phyloP scores from a whole-genome alignment of 2,888 invertebrate genomes.

The Brachypterus glaber region DNA sequence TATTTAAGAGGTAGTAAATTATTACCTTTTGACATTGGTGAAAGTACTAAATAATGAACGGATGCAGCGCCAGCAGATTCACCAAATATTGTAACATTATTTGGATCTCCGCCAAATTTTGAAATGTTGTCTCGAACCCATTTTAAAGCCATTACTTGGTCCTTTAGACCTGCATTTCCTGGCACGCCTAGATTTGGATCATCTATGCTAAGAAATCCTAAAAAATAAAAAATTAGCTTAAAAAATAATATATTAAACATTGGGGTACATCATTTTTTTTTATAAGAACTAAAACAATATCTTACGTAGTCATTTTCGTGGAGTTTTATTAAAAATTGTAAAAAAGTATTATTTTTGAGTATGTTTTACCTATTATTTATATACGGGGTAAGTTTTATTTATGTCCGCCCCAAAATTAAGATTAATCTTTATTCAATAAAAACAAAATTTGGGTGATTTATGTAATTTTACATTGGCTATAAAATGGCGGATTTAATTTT shows the following conservation, averaged over 20 bases:
- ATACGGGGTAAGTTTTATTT: too few species aligned
- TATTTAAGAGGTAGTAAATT: not conserved
- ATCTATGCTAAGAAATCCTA: conserved; percentile 38
- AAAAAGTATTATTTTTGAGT: too few species aligned
- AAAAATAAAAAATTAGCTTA: conserved; percentile 1
- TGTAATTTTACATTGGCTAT: too few species aligned
- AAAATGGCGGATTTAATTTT: too few species aligned
- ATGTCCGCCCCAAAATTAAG: too few species aligned
- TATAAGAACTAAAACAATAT: conserved; percentile 18
- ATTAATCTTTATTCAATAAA: too few species aligned
- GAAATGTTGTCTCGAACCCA: conserved; percentile 43
- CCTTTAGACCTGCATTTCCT: conserved; percentile 42
- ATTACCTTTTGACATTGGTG: conserved; percentile 36
- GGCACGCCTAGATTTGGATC: conserved; percentile 37
- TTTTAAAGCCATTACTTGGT: conserved; percentile 41
- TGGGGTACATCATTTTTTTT: too few species aligned
- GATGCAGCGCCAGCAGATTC: conserved; percentile 40
- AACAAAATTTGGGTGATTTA: too few species aligned
- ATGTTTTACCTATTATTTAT: too few species aligned
- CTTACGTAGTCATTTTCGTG: conserved; percentile 15
- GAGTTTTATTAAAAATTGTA: too few species aligned
- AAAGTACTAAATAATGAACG: conserved; percentile 39
- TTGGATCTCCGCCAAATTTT: conserved; percentile 39
- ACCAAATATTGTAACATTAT: conserved; percentile 40
- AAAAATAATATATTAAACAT: too few species aligned